Evolutionary conservation across 2,888 invertebrate genomes (phyloP), one percentile per base, ranked within the genome.

Genomic region (Heliothis peltigera): DNA sequence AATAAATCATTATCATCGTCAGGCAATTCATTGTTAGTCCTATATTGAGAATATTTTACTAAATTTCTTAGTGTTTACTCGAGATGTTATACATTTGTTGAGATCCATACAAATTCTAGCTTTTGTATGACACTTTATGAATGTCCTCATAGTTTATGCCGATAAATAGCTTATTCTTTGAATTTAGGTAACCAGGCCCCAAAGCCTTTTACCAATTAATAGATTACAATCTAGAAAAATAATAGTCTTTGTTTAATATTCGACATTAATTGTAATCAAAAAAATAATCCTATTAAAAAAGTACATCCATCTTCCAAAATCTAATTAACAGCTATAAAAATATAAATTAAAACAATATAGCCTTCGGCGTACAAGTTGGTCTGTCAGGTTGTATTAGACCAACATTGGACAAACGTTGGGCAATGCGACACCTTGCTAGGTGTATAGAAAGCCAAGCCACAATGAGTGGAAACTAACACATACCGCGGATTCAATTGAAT

Each of bases 401-500:
- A 60, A 42, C 25, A 44, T 25, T 67, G 64, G 69, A 62, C 75
- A 61, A 53, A 72, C 79, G 83, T 89, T 90, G 84, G 87, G 92
- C 90, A 91, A 92, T 85, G 89, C 86, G 92, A 92, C 93, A 93
- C 92, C 91, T 91, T 75, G 72, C 75, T 63, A 79, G 76, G 77
- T 70, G 79, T 57, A 79, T 88, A 91, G 93, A 93, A 91, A 91
- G 92, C 89, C 79, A 86, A 81, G 82, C 85, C 88, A 92, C 93
- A 91, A 91, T 89, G 85, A 88, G 87, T 88, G 87, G 89, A 86
- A 88, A 88, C 87, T 84, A 82, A 84, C 87, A 90, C 93, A 93
- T 94, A 87, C 93, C 93, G 85, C 82, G 82, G 89, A 89, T 90
- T 90, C 92, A 92, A 92, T 93, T 89, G 90, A 90, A 89, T 91